Evolutionary conservation across 2,888 invertebrate genomes (phyloP), one percentile per base, ranked within the genome.

Genomic region (Metacarcinus magister): DNA sequence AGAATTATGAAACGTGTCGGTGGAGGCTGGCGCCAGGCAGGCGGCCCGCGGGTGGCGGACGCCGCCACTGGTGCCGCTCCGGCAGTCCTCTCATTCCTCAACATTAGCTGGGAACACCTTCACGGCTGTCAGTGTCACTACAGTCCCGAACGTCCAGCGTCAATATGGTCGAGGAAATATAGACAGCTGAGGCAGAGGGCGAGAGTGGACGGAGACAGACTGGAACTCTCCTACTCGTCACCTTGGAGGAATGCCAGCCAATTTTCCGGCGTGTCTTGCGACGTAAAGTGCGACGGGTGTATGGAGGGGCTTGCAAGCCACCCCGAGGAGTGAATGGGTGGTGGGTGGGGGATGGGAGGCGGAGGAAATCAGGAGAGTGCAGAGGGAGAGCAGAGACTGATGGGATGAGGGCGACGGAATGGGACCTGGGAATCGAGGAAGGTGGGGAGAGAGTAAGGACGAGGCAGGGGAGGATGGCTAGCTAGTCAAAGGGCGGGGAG

Each of bases 1-100:
- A 87, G 39, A 87, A 87, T 87, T 87, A 87, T 87, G 87, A 87
- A 87, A 87, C 87, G 87, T 87, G 87, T 87, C 0, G 32, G 87
- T 87, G 87, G 87, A 87, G 87, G 87, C 39, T 87, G 87, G 87
- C 87, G 87, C 87, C 87, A 87, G 87, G 87, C 87, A 87, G 87
- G 32, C 87, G 87, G 87, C 39, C 13, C 39, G 39, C 32, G 39
- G 87, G 87, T 87, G 87, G 32, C 87, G 39, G 75, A 32, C 87
- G 87, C 39, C 32, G 39, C 39, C 87, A 28, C 39, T 87, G 87
- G 39, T 75, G 87, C 87, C 87, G 32, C 87, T 16, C 87, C 1
- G 16, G 87, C 39, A 2, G 87, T 39, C 87, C 13, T 39, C 39
- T 39, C 87, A 32, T 87, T 39, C 87, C 39, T 87, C 87, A 87